phyloP scores from a whole-genome alignment of 2,888 invertebrate species.

The Brenthis daphne region DNA sequence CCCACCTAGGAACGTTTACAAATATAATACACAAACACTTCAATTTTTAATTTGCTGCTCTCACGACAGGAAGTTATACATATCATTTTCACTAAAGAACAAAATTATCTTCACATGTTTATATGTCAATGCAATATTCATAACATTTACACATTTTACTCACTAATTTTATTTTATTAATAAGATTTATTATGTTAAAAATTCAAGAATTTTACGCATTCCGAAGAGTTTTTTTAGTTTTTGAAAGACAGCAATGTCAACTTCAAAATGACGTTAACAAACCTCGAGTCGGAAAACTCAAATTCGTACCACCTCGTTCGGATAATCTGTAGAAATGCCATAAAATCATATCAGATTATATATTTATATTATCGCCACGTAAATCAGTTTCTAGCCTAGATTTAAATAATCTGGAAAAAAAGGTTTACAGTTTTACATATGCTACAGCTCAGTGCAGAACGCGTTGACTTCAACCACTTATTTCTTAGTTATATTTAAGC shows the following conservation, averaged over 20 bases:
- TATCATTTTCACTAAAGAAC: not conserved
- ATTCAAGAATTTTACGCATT: not conserved
- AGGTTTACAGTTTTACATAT: no score
- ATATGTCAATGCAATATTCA: no score
- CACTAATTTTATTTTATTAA: no score
- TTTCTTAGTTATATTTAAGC: no score
- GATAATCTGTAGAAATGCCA: not conserved
- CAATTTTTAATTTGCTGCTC: not conserved
- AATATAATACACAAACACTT: constrained; percentile 1
- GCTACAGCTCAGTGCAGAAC: no score
- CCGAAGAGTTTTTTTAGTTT: constrained; percentile 3
- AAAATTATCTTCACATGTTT: no score
- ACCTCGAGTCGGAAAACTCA: not conserved
- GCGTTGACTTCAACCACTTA: no score
- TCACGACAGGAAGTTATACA: not conserved
- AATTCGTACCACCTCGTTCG: not conserved
- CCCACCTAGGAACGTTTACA: constrained; percentile 1
- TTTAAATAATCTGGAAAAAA: no score
- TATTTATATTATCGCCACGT: no score
- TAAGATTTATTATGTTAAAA: not conserved
- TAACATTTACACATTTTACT: no score
- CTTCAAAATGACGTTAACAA: not conserved
- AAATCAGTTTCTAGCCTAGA: no score
- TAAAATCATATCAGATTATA: no score
- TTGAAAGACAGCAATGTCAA: constrained; percentile 6